These are phyloP conservation scores for Trichomalopsis sarcophagae DNA, from an alignment of 1,140 invertebrate genomes.

Conservation along the genomic window DNA sequence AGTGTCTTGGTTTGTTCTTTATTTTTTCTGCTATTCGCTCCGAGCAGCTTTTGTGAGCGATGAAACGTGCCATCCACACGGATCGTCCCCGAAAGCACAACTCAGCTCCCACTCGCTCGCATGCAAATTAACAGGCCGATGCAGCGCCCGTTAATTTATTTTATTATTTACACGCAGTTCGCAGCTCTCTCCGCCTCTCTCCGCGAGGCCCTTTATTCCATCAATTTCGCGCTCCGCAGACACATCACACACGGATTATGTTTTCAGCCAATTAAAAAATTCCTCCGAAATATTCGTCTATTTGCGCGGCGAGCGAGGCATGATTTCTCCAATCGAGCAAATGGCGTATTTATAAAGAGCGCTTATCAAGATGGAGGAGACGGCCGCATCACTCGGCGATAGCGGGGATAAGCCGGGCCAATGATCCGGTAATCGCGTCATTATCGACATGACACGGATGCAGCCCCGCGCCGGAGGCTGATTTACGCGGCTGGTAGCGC, in stretches of 20 bases:
- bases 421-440: conserved; percentile 37
- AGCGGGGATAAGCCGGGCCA: conserved; percentile 31
- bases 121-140: neutral
- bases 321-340: conserved; percentile 21
- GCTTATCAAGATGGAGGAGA: neutral
- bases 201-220: neutral
- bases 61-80: conserved; percentile 14
- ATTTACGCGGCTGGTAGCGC: conserved; percentile 37
- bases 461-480: conserved; percentile 21
- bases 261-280: conserved; percentile 6
- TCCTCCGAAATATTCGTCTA: neutral
- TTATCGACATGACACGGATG: conserved; percentile 31
- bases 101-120: neutral
- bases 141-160: conserved; percentile 8
- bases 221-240: neutral
- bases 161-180: conserved; percentile 21
- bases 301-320: neutral
- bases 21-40: neutral
- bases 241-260: neutral
- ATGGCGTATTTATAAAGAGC: conserved; percentile 22
- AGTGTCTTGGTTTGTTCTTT: neutral
- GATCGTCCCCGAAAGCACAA: neutral
- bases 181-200: neutral
- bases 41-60: neutral
- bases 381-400: conserved; percentile 16